Percentiles rank a stretch among this genome's conserved stretches.
Conservation (phyloP, 2,888 invertebrate genomes). For the Odontothrips loti region DNA sequence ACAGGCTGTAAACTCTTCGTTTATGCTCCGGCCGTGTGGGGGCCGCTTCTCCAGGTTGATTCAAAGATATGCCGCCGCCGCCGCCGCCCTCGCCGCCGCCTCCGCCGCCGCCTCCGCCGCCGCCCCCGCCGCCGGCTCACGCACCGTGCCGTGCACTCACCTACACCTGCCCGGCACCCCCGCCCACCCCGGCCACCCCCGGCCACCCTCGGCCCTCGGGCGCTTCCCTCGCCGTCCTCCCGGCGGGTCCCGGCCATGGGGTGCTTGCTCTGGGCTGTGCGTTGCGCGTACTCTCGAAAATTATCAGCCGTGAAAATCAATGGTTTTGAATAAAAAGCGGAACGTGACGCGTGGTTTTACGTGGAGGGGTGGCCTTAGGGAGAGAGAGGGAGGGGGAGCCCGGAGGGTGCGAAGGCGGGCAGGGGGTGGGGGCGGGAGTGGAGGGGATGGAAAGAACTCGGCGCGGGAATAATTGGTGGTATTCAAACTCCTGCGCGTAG, state of each 20-base stretch:
- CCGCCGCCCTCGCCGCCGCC: no score
- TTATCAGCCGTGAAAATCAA: constrained; percentile 26
- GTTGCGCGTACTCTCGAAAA: not conserved
- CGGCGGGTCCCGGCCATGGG: no score
- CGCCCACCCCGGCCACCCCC: not conserved
- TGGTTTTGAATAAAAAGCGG: constrained; percentile 15
- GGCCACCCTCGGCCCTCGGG: not conserved
- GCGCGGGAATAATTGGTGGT: constrained; percentile 19
- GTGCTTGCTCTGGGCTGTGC: no score
- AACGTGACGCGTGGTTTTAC: not conserved
- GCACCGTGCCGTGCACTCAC: not conserved
- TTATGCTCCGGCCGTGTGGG: not conserved
- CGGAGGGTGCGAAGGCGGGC: not conserved
- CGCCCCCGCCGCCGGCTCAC: no score
- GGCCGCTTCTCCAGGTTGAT: not conserved
- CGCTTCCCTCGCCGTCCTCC: no score
- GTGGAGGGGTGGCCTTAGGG: not conserved
- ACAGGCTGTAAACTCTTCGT: not conserved
- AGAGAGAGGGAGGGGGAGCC: not conserved
- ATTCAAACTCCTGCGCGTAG: not conserved
- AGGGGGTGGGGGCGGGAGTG: not conserved
- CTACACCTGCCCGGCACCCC: not conserved
- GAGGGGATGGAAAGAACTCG: not conserved
- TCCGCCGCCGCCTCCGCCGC: no score
- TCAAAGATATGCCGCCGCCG: not conserved